Percentiles rank a stretch among this genome's conserved stretches.
Conservation (phyloP, 2,797 vertebrate species). For the Pseudochromis fuscus region DNA sequence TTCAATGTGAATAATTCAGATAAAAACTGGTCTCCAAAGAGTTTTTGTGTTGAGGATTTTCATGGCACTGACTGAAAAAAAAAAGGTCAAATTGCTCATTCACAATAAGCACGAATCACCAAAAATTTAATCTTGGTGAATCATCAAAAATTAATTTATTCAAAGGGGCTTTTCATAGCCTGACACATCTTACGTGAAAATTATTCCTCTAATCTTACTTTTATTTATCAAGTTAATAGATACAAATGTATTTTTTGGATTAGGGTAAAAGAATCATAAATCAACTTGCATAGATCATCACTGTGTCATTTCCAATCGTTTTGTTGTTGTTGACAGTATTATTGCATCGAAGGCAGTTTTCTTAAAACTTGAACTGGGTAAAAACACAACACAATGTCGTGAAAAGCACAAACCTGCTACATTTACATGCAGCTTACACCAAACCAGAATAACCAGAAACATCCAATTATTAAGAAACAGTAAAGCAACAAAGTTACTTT, state of each 20-base stretch:
- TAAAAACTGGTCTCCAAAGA: not conserved
- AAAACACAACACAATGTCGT: no score
- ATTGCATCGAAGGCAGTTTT: constrained; percentile 30
- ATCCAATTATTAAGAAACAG: not conserved
- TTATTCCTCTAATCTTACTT: not conserved
- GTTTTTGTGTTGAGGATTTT: not conserved
- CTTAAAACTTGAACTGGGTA: constrained; percentile 4
- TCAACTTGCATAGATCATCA: constrained; percentile 63
- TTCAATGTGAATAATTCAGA: not conserved
- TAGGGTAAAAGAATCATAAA: not conserved
- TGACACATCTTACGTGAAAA: not conserved
- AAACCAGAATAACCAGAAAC: constrained; percentile 22
- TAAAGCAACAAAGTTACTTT: no score
- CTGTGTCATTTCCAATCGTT: constrained; percentile 24
- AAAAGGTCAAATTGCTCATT: not conserved
- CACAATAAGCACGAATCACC: not conserved
- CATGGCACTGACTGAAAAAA: not conserved
- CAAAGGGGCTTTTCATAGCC: not conserved
- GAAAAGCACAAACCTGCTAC: constrained; percentile 3
- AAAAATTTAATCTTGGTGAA: not conserved
- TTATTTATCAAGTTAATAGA: not conserved
- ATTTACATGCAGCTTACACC: constrained; percentile 17
- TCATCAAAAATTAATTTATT: not conserved
- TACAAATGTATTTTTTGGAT: not conserved
- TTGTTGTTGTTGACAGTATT: constrained; percentile 6